Evolutionary conservation across 2,113 vertebrate genomes (phyloP).

Genomic region (Zingel zingel): DNA sequence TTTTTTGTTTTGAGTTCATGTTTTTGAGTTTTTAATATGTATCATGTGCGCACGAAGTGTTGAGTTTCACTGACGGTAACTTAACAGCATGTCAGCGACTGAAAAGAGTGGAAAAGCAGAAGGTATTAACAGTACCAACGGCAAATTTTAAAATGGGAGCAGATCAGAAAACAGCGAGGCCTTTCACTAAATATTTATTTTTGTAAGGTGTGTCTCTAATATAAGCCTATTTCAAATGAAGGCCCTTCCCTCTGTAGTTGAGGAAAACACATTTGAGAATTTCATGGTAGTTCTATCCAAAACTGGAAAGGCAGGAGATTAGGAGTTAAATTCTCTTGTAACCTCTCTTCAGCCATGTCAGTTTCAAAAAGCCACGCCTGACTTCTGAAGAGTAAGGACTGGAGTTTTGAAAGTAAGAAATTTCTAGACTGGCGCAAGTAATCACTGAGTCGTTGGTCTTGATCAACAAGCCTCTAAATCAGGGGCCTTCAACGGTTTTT

Average conservation of each 20-base stretch:
- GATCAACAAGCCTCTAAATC: not conserved
- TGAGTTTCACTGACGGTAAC: not conserved
- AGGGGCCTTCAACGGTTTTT: too few species aligned
- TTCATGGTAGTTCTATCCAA: not conserved
- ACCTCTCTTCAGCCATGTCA: not conserved
- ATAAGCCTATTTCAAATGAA: not conserved
- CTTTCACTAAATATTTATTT: not conserved
- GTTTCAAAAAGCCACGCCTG: not conserved
- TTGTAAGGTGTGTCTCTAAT: not conserved
- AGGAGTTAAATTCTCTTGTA: not conserved
- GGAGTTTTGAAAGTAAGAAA: not conserved
- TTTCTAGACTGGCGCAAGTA: not conserved
- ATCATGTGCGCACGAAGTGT: too few species aligned
- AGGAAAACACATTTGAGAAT: not conserved
- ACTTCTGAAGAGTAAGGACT: not conserved
- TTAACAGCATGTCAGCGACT: not conserved
- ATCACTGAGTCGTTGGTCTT: not conserved
- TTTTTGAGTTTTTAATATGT: too few species aligned
- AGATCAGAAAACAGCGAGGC: not conserved
- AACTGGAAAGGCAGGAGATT: not conserved
- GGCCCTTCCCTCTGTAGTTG: not conserved
- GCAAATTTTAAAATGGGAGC: not conserved
- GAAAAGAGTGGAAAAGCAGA: not conserved
- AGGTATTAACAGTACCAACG: not conserved
- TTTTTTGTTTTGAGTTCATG: too few species aligned